Conservation (phyloP, 35 echinoderm and acorn worm genomes). For the Eucidaris tribuloides region DNA sequence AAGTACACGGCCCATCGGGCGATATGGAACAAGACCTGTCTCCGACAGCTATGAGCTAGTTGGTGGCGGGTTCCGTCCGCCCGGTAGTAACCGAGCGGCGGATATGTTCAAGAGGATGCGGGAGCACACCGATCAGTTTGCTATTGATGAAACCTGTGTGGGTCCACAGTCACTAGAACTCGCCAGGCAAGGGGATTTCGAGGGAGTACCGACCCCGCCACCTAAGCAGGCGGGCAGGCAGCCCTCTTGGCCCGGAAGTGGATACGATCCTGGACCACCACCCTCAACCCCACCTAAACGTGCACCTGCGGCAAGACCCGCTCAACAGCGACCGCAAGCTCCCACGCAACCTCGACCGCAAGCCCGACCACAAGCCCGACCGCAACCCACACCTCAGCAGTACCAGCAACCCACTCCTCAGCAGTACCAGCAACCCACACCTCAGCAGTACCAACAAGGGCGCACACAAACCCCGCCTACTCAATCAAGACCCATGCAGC, state of each 20-base stretch:
- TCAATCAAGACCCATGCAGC: neutral
- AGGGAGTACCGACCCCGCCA: neutral
- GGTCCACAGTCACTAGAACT: neutral
- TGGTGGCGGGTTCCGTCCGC: neutral
- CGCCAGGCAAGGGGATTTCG: neutral
- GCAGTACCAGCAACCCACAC: neutral
- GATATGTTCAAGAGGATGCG: constrained; percentile 11
- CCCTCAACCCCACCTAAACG: too few species aligned
- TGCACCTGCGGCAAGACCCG: constrained; percentile 10
- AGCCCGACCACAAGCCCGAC: neutral
- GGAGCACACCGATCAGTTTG: constrained; percentile 27
- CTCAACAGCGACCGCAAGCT: neutral
- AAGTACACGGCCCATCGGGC: neutral
- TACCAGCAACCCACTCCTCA: neutral
- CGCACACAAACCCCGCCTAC: neutral
- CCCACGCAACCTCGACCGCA: neutral
- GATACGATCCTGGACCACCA: too few species aligned
- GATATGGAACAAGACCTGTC: neutral
- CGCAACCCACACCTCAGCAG: neutral
- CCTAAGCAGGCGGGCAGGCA: neutral
- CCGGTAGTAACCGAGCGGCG: neutral
- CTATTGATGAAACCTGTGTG: neutral
- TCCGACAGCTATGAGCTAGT: neutral
- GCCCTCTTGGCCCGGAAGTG: too few species aligned
- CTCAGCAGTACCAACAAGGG: neutral